These are phyloP conservation scores for Clinocottus analis DNA, from an alignment of 2,113 vertebrate species.

Conservation along the genomic window DNA sequence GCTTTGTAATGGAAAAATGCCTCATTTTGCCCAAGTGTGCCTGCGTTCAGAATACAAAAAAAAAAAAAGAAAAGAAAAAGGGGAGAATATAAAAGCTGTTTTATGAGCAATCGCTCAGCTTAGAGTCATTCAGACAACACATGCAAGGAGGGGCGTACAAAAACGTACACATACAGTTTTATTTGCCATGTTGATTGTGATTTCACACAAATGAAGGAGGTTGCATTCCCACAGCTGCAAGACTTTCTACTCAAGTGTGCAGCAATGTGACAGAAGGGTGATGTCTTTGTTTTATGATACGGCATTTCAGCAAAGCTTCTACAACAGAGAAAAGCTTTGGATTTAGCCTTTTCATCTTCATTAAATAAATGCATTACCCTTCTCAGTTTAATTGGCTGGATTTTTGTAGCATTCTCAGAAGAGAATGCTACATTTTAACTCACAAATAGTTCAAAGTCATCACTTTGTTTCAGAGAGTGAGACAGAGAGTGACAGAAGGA, in stretches of 20 bases:
- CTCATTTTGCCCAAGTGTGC: conserved; percentile 75
- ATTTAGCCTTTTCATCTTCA: conserved; percentile 29
- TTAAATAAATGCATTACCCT: conserved; percentile 13
- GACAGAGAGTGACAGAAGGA: conserved; percentile 48
- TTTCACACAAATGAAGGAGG: conserved; percentile 39
- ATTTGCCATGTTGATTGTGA: conserved; percentile 54
- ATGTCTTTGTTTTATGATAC: conserved; percentile 12
- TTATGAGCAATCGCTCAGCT: conserved; percentile 65
- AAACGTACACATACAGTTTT: conserved; percentile 48
- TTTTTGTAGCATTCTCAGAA: conserved; percentile 74
- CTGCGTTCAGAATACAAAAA: conserved; percentile 54
- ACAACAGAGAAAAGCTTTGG: not conserved
- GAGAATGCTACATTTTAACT: conserved; percentile 66
- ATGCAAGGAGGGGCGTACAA: conserved; percentile 31
- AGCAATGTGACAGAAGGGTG: not conserved
- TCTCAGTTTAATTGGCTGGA: conserved; percentile 71
- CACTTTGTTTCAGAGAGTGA: conserved; percentile 67
- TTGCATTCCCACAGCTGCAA: conserved; percentile 33
- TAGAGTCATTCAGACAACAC: conserved; percentile 72
- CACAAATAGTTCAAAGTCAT: conserved; percentile 77
- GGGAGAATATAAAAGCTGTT: conserved; percentile 20
- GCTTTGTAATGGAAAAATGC: conserved; percentile 82
- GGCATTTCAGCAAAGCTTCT: conserved; percentile 4
- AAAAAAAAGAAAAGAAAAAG: conserved; percentile 18
- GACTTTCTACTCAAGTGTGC: conserved; percentile 9